A percentile compares a stretch with the other conserved stretches of the same genome.
Conservation (phyloP, 2,113 vertebrate species). For the Ptyas mucosa region DNA sequence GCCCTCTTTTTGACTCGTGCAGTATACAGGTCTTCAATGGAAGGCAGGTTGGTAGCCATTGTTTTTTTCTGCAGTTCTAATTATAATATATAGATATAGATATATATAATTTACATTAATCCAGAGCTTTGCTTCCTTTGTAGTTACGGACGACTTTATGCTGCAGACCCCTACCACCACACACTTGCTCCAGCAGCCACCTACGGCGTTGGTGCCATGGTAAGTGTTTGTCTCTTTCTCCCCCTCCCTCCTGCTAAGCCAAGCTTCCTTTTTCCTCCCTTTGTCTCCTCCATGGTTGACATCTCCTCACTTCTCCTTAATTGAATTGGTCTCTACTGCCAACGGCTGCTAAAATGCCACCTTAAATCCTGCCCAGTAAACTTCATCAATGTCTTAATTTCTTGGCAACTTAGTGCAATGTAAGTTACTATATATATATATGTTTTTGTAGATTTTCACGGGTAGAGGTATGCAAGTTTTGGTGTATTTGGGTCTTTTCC, state of each 20-base stretch:
- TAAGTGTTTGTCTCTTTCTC: constrained; percentile 67
- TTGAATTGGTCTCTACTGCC: constrained; percentile 95
- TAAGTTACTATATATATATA: constrained; percentile 88
- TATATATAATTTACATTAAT: neutral
- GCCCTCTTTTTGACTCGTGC: too few species aligned
- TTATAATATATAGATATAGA: too few species aligned
- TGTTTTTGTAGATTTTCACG: too few species aligned
- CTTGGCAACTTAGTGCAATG: constrained; percentile 89
- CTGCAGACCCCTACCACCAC: constrained; percentile 99
- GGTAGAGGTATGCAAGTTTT: too few species aligned
- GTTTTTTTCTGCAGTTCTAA: too few species aligned
- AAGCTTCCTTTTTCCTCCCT: constrained; percentile 12
- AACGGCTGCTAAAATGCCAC: constrained; percentile 94
- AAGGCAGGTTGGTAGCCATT: too few species aligned
- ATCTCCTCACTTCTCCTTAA: constrained; percentile 89
- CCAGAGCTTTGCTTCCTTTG: constrained; percentile 60
- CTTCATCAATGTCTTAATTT: constrained; percentile 97
- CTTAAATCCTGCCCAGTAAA: constrained; percentile 91
- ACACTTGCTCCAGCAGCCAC: constrained; percentile 97
- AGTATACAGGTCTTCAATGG: too few species aligned
- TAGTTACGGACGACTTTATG: constrained; percentile 99
- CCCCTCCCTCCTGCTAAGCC: constrained; percentile 30
- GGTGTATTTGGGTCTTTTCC: too few species aligned
- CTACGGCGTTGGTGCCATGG: constrained; percentile 99
- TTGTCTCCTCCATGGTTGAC: constrained; percentile 71